A percentile compares a stretch with the other conserved stretches of the same genome.
Conservation (phyloP, 1,140 invertebrate species). For the Bombus consobrinus region DNA sequence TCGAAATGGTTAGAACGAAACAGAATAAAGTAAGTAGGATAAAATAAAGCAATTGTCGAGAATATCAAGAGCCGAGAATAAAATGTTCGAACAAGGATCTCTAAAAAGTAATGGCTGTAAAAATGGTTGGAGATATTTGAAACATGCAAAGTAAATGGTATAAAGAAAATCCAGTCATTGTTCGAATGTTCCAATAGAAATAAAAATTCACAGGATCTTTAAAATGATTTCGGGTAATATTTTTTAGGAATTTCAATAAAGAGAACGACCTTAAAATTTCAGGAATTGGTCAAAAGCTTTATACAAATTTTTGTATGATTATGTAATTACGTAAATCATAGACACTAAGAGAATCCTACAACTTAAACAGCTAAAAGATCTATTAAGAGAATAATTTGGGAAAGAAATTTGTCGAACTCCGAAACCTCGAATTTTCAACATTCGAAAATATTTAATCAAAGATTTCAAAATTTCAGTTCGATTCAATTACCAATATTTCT, state of each 20-base stretch:
- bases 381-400: not conserved
- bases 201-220: not conserved
- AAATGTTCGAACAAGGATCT: not conserved
- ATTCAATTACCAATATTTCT: not conserved
- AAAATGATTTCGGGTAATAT: not conserved
- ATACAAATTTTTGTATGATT: not conserved
- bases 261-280: not conserved
- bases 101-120: not conserved
- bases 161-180: too few relatives aligned
- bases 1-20: not conserved
- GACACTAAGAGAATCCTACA: not conserved
- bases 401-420: not conserved
- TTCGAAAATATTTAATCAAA: not conserved
- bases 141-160: too few relatives aligned
- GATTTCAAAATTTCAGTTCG: not conserved
- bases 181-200: not conserved
- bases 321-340: not conserved
- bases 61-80: not conserved
- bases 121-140: not conserved
- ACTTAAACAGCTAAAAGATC: not conserved
- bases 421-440: too few relatives aligned
- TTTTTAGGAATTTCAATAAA: not conserved
- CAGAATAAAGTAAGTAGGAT: not conserved
- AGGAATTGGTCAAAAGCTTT: not conserved
- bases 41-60: not conserved